Evolutionary conservation across 2,888 invertebrate genomes (phyloP), one percentile per base, ranked within the genome.

Genomic region (Cosmia trapezina): DNA sequence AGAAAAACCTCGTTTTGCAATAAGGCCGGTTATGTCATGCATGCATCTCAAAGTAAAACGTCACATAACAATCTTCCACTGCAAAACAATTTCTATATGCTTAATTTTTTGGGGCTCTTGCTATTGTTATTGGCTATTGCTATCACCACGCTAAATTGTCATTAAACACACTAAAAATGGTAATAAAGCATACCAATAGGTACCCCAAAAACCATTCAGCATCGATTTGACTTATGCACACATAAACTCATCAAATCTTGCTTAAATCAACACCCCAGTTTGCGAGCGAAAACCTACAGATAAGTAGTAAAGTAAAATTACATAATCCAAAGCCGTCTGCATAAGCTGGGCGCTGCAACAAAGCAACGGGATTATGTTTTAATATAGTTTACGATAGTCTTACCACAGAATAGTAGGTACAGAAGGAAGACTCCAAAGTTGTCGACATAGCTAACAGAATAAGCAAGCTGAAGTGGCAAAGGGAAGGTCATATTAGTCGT

Each of bases 311-410:
- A 76, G 70, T 70, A 63, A 76, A 75, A 66, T 76, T 61, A 65
- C 66, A 71, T 63, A 71, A 71, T 77, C 74, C 56, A 51, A 56
- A 80, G 49, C 49, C 41, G 47, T 70, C 62, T 45, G 53, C 45
- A 33, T 72, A 69, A 82, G 78, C 71, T 65, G 43, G 49, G 41
- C 19, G 19, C 45, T 49, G 83, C 80, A 81, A 78, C 70, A 75
- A 59, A 67, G 76, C 33, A 73, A 66, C 61, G 45, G 63, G 54
- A 75, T 77, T 72, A 71, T 64, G 66, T 81, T 83, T 82, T 78
- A 69, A 85, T 81, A 76, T 56, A 71, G 51, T 83, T 82, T 61
- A 79, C 68, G 73, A 73, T 71, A 49, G 70, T 66, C 67, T 37
- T 51, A 57, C 17, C 9, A 37, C 14, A 28, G 12, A 22, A 37